Conservation (phyloP, 2,113 vertebrate genomes). For the Onychorhynchus coronatus region DNA sequence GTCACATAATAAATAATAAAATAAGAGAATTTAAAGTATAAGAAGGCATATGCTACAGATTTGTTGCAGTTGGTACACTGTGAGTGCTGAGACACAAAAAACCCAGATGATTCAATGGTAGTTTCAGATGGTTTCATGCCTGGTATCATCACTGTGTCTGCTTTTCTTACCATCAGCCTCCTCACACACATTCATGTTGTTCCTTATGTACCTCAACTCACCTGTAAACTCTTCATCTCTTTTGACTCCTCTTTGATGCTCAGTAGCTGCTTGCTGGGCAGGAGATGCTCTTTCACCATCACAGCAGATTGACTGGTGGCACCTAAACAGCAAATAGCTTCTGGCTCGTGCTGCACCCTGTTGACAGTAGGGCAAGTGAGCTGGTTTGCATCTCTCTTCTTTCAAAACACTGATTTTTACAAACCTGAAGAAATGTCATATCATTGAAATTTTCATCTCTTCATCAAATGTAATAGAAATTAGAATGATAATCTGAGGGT, state of each 20-base stretch:
- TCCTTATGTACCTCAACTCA: not conserved
- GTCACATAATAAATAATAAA: not conserved
- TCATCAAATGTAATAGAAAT: not conserved
- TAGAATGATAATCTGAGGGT: not conserved
- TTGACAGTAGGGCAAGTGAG: not conserved
- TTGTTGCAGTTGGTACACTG: not conserved
- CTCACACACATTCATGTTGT: not conserved
- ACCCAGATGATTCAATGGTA: not conserved
- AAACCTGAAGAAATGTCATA: not conserved
- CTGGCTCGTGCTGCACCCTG: not conserved
- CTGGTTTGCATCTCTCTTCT: accelerated
- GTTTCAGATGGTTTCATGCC: not conserved
- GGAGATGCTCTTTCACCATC: not conserved
- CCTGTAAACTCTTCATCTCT: not conserved
- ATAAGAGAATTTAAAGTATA: not conserved
- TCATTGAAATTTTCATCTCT: not conserved
- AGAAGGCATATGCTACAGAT: not conserved
- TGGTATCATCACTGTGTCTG: not conserved
- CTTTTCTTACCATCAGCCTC: not conserved
- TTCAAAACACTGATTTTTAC: not conserved
- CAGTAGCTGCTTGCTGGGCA: not conserved
- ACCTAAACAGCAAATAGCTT: not conserved
- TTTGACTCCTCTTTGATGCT: not conserved
- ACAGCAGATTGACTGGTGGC: not conserved
- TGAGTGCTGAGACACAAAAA: not conserved